These are phyloP conservation scores for Ameiurus melas DNA, from an alignment of 2,113 vertebrate species.

Conservation along the genomic window DNA sequence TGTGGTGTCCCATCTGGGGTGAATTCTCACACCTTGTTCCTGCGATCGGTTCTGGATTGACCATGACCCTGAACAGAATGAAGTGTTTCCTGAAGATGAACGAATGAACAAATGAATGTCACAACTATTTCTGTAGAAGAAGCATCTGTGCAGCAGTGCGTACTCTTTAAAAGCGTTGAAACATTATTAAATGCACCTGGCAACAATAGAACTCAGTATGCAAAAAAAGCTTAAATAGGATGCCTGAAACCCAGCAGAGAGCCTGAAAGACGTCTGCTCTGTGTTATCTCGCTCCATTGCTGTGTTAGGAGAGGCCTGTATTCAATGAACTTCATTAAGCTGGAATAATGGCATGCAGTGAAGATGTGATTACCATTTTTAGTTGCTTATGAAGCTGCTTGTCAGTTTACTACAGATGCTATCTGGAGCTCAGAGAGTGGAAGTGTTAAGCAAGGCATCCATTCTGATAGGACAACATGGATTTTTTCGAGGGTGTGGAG, in stretches of 20 bases:
- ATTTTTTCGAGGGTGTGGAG: not conserved
- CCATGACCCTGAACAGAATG: not conserved
- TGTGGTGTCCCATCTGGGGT: not conserved
- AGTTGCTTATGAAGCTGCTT: constrained; percentile 17
- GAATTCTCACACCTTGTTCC: not conserved
- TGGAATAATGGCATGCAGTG: constrained; percentile 19
- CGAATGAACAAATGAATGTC: not conserved
- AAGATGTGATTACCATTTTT: constrained; percentile 20
- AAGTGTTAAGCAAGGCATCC: not conserved
- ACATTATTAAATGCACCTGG: not conserved
- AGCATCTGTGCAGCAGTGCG: not conserved
- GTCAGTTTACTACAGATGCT: constrained; percentile 23
- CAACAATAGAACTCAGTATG: not conserved
- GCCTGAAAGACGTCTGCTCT: not conserved
- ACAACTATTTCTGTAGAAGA: not conserved
- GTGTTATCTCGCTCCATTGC: not conserved
- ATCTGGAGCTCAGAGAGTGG: not conserved
- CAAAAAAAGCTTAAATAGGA: not conserved
- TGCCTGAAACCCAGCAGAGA: not conserved
- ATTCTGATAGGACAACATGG: not conserved
- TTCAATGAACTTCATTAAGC: constrained; percentile 22
- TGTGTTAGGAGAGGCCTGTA: constrained; percentile 7
- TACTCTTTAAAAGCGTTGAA: not conserved
- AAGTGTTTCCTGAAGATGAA: not conserved
- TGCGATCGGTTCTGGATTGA: not conserved